Evolutionary conservation across 2,797 vertebrate genomes (phyloP).

Genomic region (Sardinella longiceps): DNA sequence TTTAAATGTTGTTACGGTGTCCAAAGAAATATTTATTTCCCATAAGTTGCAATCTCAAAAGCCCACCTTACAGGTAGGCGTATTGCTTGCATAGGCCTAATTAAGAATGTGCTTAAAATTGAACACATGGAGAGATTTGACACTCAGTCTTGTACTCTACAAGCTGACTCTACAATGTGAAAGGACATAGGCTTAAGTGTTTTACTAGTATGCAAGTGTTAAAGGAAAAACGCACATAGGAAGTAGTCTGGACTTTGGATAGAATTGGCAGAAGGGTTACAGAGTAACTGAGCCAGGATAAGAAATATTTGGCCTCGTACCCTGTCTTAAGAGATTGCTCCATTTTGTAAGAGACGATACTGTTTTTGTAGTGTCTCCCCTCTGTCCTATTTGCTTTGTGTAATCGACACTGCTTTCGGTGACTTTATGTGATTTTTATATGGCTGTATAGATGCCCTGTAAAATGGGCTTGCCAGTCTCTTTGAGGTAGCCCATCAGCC

Average conservation of each 20-base stretch:
- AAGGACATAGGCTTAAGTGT: neutral
- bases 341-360: conserved; percentile 37
- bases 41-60: too few species aligned
- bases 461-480: neutral
- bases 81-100: neutral
- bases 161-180: neutral
- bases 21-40: neutral
- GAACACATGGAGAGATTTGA: neutral
- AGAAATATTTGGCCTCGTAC: conserved; percentile 31
- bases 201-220: neutral
- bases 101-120: neutral
- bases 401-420: neutral
- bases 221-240: conserved; percentile 21
- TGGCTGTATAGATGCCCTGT: neutral
- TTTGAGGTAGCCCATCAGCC: neutral
- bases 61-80: neutral
- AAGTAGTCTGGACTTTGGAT: conserved; percentile 73
- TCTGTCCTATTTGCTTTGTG: conserved; percentile 31
- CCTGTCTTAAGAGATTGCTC: conserved; percentile 22
- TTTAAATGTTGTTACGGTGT: neutral
- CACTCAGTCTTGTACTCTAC: neutral
- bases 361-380: conserved; percentile 40
- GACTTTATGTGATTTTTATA: too few species aligned
- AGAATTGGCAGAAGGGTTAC: conserved; percentile 66
- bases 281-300: conserved; percentile 60